Evolutionary conservation across 2,888 invertebrate species (phyloP).

Genomic region (Oscheius sp.): DNA sequence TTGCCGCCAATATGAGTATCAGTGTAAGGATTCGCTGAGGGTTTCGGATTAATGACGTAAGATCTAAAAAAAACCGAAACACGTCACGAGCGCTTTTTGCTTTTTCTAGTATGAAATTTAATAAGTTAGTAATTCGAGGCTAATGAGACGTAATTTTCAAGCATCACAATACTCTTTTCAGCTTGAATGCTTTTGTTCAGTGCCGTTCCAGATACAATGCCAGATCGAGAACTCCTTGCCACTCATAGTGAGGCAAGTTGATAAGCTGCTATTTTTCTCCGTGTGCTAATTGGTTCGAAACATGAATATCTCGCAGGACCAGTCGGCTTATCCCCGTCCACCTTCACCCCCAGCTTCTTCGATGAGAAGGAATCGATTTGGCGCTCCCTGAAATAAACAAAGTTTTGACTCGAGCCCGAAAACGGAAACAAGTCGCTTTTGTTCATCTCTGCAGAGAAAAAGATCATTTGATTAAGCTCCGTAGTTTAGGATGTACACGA

Average conservation of each 20-base stretch:
- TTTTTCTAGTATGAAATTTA: too few relatives aligned
- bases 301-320: slow-evolving; percentile 26
- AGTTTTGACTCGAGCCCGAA: slow-evolving; percentile 1
- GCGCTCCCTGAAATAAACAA: slow-evolving; percentile 8
- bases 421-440: background rate
- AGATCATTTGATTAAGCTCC: slow-evolving; percentile 20
- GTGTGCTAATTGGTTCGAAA: slow-evolving; percentile 18
- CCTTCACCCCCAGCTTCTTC: slow-evolving; percentile 14
- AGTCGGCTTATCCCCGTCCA: slow-evolving; percentile 34
- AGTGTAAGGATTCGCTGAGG: slow-evolving; percentile 1
- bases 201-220: too few relatives aligned
- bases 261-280: slow-evolving; percentile 19
- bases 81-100: too few relatives aligned
- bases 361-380: slow-evolving; percentile 15
- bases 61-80: too few relatives aligned
- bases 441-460: background rate
- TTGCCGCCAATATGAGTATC: slow-evolving; percentile 13
- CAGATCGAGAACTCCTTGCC: too few relatives aligned
- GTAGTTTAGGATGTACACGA: slow-evolving; percentile 1
- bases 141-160: too few relatives aligned
- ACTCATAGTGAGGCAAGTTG: background rate
- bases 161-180: too few relatives aligned
- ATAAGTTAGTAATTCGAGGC: too few relatives aligned
- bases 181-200: too few relatives aligned
- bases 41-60: background rate